These are phyloP conservation scores for Drosophila anceps DNA, from an alignment of 2,888 invertebrate genomes.

Conservation along the genomic window DNA sequence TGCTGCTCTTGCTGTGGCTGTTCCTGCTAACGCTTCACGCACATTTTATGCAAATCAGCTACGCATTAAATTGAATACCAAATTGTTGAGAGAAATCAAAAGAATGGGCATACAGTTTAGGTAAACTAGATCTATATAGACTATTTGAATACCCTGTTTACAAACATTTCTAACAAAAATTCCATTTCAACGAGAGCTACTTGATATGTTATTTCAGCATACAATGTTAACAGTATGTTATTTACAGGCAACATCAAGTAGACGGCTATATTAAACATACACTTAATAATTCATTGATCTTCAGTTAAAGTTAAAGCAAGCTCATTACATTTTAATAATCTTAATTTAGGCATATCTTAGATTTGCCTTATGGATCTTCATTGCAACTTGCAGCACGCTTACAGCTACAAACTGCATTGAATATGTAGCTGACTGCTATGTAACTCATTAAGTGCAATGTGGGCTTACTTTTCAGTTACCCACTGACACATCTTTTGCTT, in stretches of 20 bases:
- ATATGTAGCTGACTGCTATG: neutral
- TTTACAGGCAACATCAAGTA: no score
- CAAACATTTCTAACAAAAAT: neutral
- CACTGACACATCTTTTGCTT: no score
- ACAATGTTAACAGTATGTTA: no score
- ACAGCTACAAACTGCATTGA: no score
- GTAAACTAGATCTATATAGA: neutral
- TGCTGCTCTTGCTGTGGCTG: constrained; percentile 29
- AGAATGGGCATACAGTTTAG: constrained; percentile 21
- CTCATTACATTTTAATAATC: no score
- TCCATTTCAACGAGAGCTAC: no score
- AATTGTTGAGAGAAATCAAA: constrained; percentile 34
- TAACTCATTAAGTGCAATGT: neutral
- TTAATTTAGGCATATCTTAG: no score
- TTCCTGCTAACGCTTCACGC: constrained; percentile 58
- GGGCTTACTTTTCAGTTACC: no score
- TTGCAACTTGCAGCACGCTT: no score
- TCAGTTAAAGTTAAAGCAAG: neutral
- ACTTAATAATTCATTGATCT: neutral
- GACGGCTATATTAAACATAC: neutral
- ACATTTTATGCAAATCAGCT: constrained; percentile 70
- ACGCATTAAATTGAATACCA: constrained; percentile 56
- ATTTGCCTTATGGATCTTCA: no score
- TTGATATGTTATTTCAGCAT: no score
- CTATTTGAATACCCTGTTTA: constrained; percentile 7